phyloP scores from a whole-genome alignment of 2,888 invertebrate genomes.

The Plusia festucae region DNA sequence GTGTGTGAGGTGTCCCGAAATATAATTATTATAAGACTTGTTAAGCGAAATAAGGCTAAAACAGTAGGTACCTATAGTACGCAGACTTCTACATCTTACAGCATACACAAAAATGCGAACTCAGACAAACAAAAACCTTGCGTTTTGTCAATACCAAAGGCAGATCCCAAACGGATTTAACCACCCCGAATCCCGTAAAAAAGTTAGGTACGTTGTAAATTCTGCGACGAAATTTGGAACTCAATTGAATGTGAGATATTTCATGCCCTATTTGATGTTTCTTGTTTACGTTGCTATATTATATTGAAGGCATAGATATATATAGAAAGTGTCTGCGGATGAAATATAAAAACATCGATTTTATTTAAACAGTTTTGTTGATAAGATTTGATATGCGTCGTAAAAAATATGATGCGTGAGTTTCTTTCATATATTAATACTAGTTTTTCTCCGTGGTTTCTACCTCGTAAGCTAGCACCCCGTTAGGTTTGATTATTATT shows the following conservation, averaged over 20 bases:
- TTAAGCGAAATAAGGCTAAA: too few species aligned
- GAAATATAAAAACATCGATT: slow-evolving; percentile 22
- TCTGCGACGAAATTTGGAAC: slow-evolving; percentile 54
- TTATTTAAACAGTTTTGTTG: slow-evolving; percentile 2
- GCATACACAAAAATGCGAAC: slow-evolving; percentile 2
- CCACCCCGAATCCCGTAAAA: slow-evolving; percentile 53
- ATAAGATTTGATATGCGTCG: background rate
- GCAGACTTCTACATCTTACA: background rate
- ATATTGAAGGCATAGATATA: slow-evolving; percentile 12
- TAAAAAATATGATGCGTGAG: background rate
- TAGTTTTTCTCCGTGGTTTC: too few species aligned
- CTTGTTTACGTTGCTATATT: slow-evolving; percentile 24
- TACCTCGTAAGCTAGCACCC: too few species aligned
- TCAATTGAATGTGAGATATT: slow-evolving; percentile 60
- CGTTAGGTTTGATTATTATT: too few species aligned
- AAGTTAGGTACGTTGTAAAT: slow-evolving; percentile 55
- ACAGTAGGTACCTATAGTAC: too few species aligned
- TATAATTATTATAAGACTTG: too few species aligned
- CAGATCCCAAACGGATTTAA: slow-evolving; percentile 54
- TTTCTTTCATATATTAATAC: too few species aligned
- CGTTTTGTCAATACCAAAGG: slow-evolving; percentile 22
- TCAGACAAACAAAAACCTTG: slow-evolving; percentile 22
- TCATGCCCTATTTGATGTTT: slow-evolving; percentile 45
- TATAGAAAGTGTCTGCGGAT: slow-evolving; percentile 14
- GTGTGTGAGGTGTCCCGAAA: too few species aligned